These are phyloP conservation scores for Hirudinaria manillensis DNA, from an alignment of 2,888 invertebrate genomes.

Conservation along the genomic window DNA sequence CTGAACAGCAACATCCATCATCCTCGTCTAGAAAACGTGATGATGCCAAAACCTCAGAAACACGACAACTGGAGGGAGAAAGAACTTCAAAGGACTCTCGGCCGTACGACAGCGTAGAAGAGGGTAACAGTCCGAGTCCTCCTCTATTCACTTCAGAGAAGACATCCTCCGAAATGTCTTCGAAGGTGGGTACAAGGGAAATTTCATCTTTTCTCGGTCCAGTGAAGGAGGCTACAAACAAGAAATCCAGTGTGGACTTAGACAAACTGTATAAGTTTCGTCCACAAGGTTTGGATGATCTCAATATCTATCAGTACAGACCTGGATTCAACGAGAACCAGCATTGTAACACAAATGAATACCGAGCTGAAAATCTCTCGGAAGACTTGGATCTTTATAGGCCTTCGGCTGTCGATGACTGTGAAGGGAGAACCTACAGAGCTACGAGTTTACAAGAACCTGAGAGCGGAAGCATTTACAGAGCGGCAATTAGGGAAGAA, in stretches of 20 bases:
- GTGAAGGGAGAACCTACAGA: background rate
- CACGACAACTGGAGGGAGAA: too few relatives aligned
- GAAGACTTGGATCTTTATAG: conserved; percentile 14
- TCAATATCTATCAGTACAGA: conserved; percentile 1
- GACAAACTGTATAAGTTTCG: conserved; percentile 6
- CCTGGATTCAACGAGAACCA: conserved; percentile 10
- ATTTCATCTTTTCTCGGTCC: background rate
- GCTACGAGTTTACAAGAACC: background rate
- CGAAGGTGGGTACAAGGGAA: background rate
- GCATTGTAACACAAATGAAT: conserved; percentile 4
- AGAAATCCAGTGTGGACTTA: background rate
- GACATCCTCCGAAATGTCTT: background rate
- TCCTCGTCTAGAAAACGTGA: too few relatives aligned
- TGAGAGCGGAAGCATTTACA: background rate
- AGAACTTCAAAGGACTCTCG: too few relatives aligned
- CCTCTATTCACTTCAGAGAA: background rate
- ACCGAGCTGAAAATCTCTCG: background rate
- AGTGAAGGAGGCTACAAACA: background rate
- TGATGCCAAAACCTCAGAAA: too few relatives aligned
- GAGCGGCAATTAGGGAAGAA: background rate
- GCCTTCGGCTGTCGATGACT: background rate
- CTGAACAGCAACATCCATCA: too few relatives aligned
- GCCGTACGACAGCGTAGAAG: too few relatives aligned
- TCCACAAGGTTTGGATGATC: background rate
- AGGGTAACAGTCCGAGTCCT: background rate